These are phyloP conservation scores for Tethya wilhelma DNA, from an alignment of 37 sponge, comb jelly and placozoan species.

Conservation along the genomic window DNA sequence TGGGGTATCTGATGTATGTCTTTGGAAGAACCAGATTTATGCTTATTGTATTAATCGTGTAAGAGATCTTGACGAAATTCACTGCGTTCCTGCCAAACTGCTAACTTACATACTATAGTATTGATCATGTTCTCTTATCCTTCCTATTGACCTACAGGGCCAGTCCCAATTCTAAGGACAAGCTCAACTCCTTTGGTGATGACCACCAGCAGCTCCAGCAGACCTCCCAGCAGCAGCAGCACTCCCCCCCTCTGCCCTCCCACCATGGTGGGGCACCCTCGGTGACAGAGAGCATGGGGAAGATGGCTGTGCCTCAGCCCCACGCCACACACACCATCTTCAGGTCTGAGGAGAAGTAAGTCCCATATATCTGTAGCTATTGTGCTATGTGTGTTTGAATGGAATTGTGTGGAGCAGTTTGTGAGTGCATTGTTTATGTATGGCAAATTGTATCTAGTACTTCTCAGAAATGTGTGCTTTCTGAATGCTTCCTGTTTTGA, in stretches of 20 bases:
- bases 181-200: background rate
- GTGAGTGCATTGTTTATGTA: background rate
- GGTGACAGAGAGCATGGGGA: background rate
- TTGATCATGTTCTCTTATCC: no score
- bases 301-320: background rate
- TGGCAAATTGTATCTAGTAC: background rate
- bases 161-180: slow-evolving; percentile 46
- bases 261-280: background rate
- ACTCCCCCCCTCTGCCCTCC: background rate
- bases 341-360: slow-evolving; percentile 76
- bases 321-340: slow-evolving; percentile 32
- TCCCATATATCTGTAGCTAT: background rate
- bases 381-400: background rate
- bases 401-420: background rate
- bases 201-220: background rate
- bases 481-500: background rate
- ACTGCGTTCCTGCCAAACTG: no score
- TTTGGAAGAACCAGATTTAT: no score
- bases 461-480: background rate
- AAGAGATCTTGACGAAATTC: no score
- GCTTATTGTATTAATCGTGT: no score
- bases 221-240: no score
- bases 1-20: no score
- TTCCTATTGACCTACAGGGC: slow-evolving; percentile 22
- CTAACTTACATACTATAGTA: no score